Conservation (phyloP, 2,113 vertebrate genomes). For the Crotalus tigris region DNA sequence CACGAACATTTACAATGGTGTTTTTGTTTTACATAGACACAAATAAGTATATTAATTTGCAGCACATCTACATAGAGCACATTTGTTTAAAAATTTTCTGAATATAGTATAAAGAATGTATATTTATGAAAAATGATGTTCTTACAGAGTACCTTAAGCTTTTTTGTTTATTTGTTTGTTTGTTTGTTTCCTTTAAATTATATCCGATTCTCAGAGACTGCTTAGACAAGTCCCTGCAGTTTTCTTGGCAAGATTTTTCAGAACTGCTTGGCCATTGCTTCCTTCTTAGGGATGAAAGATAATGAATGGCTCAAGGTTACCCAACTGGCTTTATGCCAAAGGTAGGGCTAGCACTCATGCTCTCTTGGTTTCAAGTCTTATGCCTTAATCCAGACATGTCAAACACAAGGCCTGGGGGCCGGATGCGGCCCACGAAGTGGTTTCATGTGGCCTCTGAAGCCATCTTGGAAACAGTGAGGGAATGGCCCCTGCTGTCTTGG, state of each 20-base stretch:
- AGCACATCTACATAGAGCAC: neutral
- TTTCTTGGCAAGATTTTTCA: neutral
- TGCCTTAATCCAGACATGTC: neutral
- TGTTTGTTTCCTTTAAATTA: neutral
- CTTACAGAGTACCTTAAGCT: neutral
- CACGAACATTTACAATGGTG: neutral
- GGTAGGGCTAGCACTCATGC: neutral
- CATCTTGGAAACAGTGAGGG: no score
- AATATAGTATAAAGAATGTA: neutral
- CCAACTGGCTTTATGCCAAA: neutral
- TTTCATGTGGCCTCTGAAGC: no score
- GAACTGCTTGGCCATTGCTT: neutral
- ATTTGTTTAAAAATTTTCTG: neutral
- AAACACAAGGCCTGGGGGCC: no score
- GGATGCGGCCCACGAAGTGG: no score
- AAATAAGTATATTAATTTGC: neutral
- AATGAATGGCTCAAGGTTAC: neutral
- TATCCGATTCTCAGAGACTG: neutral
- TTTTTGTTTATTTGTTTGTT: neutral
- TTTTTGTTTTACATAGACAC: neutral
- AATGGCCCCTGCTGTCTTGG: no score
- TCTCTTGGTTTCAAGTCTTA: neutral
- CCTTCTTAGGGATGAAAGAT: neutral
- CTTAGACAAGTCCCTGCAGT: neutral
- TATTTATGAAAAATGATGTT: neutral